phyloP scores from a whole-genome alignment of 2,888 invertebrate genomes.

The Rhagonycha fulva region DNA sequence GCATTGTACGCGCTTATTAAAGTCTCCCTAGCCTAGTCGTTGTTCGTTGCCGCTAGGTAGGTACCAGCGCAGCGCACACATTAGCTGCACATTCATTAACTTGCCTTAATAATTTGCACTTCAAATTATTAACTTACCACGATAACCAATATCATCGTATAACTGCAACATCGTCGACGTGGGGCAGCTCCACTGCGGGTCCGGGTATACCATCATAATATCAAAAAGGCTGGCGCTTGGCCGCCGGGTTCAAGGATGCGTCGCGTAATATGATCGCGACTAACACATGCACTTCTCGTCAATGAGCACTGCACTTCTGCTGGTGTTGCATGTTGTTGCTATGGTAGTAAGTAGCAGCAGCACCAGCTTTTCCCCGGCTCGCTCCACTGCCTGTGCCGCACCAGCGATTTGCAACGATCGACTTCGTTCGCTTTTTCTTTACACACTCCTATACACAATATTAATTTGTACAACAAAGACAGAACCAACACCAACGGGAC shows the following conservation, averaged over 20 bases:
- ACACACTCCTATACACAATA: slow-evolving; percentile 26
- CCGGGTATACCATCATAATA: slow-evolving; percentile 65
- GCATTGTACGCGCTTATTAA: slow-evolving; percentile 21
- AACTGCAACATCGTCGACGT: slow-evolving; percentile 65
- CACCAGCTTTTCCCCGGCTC: slow-evolving; percentile 37
- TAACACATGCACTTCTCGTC: slow-evolving; percentile 52
- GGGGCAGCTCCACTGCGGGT: slow-evolving; percentile 61
- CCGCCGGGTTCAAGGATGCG: slow-evolving; percentile 48
- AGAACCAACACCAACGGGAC: slow-evolving; percentile 22
- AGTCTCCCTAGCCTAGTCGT: slow-evolving; percentile 14
- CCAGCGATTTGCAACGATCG: slow-evolving; percentile 39
- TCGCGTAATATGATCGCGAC: slow-evolving; percentile 51
- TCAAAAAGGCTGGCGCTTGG: slow-evolving; percentile 38
- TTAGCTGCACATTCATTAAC: background rate
- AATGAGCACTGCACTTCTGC: slow-evolving; percentile 44
- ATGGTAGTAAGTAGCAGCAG: slow-evolving; percentile 36
- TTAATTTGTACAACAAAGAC: slow-evolving; percentile 24
- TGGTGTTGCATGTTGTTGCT: slow-evolving; percentile 44
- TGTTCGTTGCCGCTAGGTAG: slow-evolving; percentile 16
- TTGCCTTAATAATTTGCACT: slow-evolving; percentile 1
- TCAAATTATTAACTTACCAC: slow-evolving; percentile 60
- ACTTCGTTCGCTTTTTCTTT: slow-evolving; percentile 37
- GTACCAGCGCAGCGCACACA: too few relatives aligned
- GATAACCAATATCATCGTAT: slow-evolving; percentile 67
- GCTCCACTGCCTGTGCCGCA: slow-evolving; percentile 34